Conservation (phyloP, 2,888 invertebrate genomes). For the Encarsia formosa region DNA sequence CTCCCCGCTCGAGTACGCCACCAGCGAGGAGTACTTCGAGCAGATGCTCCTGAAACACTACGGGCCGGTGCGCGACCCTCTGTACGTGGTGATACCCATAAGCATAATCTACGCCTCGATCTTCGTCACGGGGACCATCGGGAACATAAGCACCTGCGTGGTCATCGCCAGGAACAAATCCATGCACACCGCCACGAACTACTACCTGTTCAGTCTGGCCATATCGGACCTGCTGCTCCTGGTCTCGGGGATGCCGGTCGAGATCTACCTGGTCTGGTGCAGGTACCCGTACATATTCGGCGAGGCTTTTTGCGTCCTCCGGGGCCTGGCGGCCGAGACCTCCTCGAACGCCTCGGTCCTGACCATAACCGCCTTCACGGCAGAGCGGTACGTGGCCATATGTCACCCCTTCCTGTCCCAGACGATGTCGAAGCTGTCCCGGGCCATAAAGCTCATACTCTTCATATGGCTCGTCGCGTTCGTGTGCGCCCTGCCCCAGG, state of each 20-base stretch:
- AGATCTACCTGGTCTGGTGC: slow-evolving; percentile 55
- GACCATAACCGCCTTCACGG: slow-evolving; percentile 67
- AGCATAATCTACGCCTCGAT: slow-evolving; percentile 57
- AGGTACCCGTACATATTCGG: slow-evolving; percentile 56
- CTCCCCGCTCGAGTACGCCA: neutral
- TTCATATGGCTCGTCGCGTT: slow-evolving; percentile 77
- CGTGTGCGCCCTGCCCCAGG: slow-evolving; percentile 70
- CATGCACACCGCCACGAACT: slow-evolving; percentile 67
- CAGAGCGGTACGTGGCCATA: slow-evolving; percentile 68
- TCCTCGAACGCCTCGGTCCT: slow-evolving; percentile 56
- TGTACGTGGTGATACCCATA: slow-evolving; percentile 53
- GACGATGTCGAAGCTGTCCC: slow-evolving; percentile 80
- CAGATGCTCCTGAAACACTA: neutral
- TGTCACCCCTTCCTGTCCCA: slow-evolving; percentile 69
- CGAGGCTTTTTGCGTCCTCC: slow-evolving; percentile 56
- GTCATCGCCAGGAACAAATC: slow-evolving; percentile 61
- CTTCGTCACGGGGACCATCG: slow-evolving; percentile 58
- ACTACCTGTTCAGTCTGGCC: slow-evolving; percentile 62
- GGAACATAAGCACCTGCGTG: slow-evolving; percentile 62
- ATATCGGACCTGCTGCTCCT: slow-evolving; percentile 62
- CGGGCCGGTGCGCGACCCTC: slow-evolving; percentile 45
- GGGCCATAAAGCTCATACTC: slow-evolving; percentile 77
- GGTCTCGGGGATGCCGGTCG: slow-evolving; percentile 58
- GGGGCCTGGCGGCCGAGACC: slow-evolving; percentile 56
- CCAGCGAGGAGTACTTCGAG: neutral